Evolutionary conservation across 1,140 invertebrate genomes (phyloP).

Genomic region (Ostrea edulis): DNA sequence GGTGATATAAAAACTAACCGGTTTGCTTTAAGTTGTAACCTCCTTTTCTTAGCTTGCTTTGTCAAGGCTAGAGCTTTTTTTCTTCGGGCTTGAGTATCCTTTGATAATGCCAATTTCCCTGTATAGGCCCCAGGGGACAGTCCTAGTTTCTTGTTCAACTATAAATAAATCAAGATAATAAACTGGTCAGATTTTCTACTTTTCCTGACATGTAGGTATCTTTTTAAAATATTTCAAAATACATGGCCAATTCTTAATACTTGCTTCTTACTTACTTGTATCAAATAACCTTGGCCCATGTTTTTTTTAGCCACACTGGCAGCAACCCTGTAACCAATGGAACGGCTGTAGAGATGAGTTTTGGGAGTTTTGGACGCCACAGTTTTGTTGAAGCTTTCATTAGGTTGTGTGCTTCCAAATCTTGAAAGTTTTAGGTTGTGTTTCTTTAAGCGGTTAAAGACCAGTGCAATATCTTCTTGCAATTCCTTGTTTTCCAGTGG

Average conservation of each 20-base stretch:
- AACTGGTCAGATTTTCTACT: too few relatives aligned
- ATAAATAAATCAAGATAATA: too few relatives aligned
- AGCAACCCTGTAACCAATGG: conserved; percentile 1
- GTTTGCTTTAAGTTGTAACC: too few relatives aligned
- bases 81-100: not conserved
- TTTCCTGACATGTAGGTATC: not conserved
- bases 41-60: too few relatives aligned
- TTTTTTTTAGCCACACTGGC: not conserved
- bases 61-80: not conserved
- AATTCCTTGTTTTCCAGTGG: not conserved
- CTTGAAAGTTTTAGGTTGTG: not conserved
- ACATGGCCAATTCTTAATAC: not conserved
- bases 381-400: not conserved
- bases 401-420: conserved; percentile 4
- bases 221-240: not conserved
- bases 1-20: too few relatives aligned
- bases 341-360: not conserved
- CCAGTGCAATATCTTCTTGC: not conserved
- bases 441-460: conserved; percentile 1
- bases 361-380: not conserved
- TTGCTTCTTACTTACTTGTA: conserved; percentile 39
- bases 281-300: conserved; percentile 50
- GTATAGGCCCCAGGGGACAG: too few relatives aligned
- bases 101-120: not conserved
- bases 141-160: too few relatives aligned